Evolutionary conservation across 2,113 vertebrate species (phyloP).

Genomic region (Sminthopsis crassicaudata): DNA sequence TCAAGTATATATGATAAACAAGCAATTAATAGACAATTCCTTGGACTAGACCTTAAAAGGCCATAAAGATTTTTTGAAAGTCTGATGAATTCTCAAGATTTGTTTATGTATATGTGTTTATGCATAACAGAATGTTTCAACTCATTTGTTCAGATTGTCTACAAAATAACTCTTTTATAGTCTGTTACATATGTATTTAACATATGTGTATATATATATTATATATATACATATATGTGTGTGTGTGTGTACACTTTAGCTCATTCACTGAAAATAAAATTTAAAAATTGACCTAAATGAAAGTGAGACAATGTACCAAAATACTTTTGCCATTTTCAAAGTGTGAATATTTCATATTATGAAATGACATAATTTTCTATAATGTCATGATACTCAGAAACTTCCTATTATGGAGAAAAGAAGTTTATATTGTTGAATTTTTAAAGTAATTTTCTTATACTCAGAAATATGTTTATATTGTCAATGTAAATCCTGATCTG

Average conservation of each 20-base stretch:
- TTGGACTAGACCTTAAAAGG: neutral
- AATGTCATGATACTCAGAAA: slow-evolving; percentile 33
- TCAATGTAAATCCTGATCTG: slow-evolving; percentile 1
- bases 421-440: neutral
- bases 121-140: neutral
- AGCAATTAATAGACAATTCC: no score
- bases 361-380: slow-evolving; percentile 35
- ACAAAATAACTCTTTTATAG: slow-evolving; percentile 8
- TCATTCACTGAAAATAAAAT: slow-evolving; percentile 26
- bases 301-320: neutral
- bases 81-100: neutral
- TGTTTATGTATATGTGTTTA: slow-evolving; percentile 1
- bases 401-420: neutral
- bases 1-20: neutral
- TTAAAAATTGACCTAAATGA: slow-evolving; percentile 30
- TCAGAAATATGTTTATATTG: slow-evolving; percentile 26
- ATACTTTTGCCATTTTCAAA: slow-evolving; percentile 39
- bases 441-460: neutral
- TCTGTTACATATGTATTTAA: slow-evolving; percentile 33
- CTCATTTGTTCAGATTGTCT: slow-evolving; percentile 9
- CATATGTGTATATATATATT: neutral
- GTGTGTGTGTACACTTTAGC: neutral
- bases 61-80: neutral
- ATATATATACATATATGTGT: no score
- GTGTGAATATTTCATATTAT: neutral